Evolutionary conservation across 2,797 vertebrate genomes (phyloP), one percentile per base, ranked within the genome.

Genomic region (Heterohyrax brucei): DNA sequence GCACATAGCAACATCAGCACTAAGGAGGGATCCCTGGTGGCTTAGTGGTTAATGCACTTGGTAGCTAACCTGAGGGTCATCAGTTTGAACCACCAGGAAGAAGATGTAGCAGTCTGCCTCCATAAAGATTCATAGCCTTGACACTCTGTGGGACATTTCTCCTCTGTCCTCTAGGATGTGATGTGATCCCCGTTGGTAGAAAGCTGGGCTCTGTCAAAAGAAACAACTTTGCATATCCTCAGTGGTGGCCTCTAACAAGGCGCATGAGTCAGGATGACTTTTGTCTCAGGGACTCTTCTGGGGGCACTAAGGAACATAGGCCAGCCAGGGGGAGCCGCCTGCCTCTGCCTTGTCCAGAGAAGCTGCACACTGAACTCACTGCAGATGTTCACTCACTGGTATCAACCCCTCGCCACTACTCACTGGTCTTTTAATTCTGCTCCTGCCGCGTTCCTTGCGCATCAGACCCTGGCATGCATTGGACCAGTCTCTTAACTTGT

Each of bases 371-470:
- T 0, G 1, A 24, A 61, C 22, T 81, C n/a, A 18, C 24, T 9
- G 61, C 53, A 70, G 16, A 13, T 16, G 10, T 48, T 33, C 3
- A 2, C 30, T 24, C 24, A 50, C 79, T 59, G 1, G 4, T 73
- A 77, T 46, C 79, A 62, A 3, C 62, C 33, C 2, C 19, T 79
- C 10, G 21, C 10, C n/a, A 33, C n/a, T 13, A 0, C 62, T 70
- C 0, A 13, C 33, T 72, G 2, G 1, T 59, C 22, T 26, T 62
- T 39, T 14, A 4, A 1, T 72, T 16, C 76, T 79, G 33, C 28
- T 50, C 8, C 50, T 0, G 0, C 22, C 33, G 1, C 3, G 5
- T 26, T 24, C 48, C 48, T 0, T 6, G 0, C 0, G 4, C 10
- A 7, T 7, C 2, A 18, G 46, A 2, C n/a, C 30, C 61, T 77